Base-by-base conservation (phyloP, 2,797 vertebrate genomes). In the Hydrolagus colliei region DNA sequence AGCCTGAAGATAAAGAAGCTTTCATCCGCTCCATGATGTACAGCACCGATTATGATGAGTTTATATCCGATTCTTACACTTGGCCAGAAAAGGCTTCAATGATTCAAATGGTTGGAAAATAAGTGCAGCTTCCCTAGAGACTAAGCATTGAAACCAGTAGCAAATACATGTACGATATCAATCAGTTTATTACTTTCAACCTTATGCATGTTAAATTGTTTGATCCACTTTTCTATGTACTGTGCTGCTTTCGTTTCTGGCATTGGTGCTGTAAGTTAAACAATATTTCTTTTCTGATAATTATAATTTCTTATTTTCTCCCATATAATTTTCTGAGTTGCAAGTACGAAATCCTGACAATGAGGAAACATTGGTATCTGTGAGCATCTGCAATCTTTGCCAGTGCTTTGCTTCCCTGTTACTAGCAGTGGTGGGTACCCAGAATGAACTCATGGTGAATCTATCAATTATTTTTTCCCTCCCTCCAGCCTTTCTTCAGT, bases 61-160 rank as follows among this genome's bases (percentile, higher is more conserved):
- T 98, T 76, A 88, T 91, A 18, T 92, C 94, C 20, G 97, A 98
- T 89, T 93, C 95, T 11, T 97, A 97, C 76, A 61, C 90, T 87
- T 98, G 97, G 97, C 97, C 97, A 0, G 90, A 94, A 80, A 93
- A 96, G 85, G 94, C 93, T 86, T 94, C 94, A 93, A 90, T 90
- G 85, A 88, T 97, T 87, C 96, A 98, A 93, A 94, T 93, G 88
- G 88, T 92, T 88, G 90, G 88, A 86, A 86, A 86, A 41, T 87
- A 87, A 88, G 76, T 85, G 86, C 82, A 87, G 85, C 88, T 87
- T 72, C 74, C 73, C 85, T 87, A 35, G 65, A 16, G 65, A n/a
- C 2, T 1, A 35, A 9, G 22, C 22, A 32, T 67, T 71, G 20
- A 35, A 41, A 11, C 35, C 20, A 61, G 22, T 4, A 74, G 14